Base-by-base conservation (phyloP, 2,797 vertebrate species). In the Gobio occitaniae region DNA sequence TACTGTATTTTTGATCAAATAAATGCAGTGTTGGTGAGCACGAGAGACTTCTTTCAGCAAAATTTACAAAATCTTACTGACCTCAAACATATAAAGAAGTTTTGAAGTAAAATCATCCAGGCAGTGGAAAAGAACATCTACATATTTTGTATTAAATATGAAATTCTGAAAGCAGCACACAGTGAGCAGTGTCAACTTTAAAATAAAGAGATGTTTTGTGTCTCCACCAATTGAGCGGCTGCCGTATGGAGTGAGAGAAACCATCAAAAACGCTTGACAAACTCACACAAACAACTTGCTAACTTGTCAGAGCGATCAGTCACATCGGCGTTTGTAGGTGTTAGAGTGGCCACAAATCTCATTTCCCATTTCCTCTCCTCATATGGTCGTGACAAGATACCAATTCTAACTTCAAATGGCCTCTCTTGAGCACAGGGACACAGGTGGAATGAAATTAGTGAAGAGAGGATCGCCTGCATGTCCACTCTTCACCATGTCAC, bases 351-450 rank as follows among this genome's bases (percentile, higher is more conserved):
- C 86, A 90, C 93, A 91, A 90, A 94, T 93, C 90, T 93, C 61
- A 93, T 93, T 94, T 92, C 90, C 88, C 88, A 86, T 89, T 91
- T 90, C 52, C 87, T 86, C 87, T 59, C 48, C 88, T 75, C 29
- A 74, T 50, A 75, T 15, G 52, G 44, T 25, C 25, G 81, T 85
- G 84, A 90, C 83, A 84, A 90, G 87, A 93, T 89, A 91, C 91
- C 90, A 90, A 92, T 92, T 93, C 84, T 71, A 66, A 90, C 90
- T 92, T 93, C 89, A 92, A 92, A 91, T 89, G 88, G 77, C 87
- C 84, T 70, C 90, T 91, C 86, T 89, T 88, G 88, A 90, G 85
- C 90, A 88, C 84, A 71, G 82, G 72, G 88, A 88, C 83, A 87
- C 78, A 25, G 80, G 59, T 82, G 80, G 90, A 91, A 84, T 89